A percentile compares a stretch with the other conserved stretches of the same genome.
phyloP scores from a whole-genome alignment of 2,797 vertebrate species.

The Vultur gryphus region DNA sequence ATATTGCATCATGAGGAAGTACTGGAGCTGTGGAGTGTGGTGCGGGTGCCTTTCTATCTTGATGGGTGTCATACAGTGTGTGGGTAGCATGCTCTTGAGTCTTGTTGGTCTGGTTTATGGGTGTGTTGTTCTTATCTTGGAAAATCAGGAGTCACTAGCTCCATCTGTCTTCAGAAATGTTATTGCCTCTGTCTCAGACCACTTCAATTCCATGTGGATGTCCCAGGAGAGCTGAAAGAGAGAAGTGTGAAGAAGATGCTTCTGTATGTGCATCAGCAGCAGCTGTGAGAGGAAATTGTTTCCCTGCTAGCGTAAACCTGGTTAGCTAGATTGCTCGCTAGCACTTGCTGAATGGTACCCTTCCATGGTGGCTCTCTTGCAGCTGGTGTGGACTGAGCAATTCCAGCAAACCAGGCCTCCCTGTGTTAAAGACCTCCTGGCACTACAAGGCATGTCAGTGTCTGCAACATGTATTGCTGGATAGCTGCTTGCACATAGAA shows the following conservation, averaged over 20 bases:
- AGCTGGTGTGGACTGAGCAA: neutral
- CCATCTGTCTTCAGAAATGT: neutral
- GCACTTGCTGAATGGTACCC: neutral
- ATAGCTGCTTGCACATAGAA: neutral
- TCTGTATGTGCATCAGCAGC: neutral
- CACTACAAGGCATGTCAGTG: neutral
- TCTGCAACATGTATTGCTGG: neutral
- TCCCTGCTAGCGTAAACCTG: neutral
- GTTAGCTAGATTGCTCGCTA: neutral
- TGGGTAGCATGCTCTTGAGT: neutral
- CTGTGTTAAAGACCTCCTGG: neutral
- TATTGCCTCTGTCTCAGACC: neutral
- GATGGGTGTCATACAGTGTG: neutral
- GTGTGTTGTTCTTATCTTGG: conserved; percentile 14
- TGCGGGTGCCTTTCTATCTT: neutral
- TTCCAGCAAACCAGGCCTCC: neutral
- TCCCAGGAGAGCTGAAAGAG: neutral
- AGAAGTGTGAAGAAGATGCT: neutral
- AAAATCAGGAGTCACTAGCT: neutral
- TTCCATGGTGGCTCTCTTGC: neutral
- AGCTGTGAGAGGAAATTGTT: neutral
- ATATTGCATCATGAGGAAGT: conserved; percentile 13
- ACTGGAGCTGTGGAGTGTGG: neutral
- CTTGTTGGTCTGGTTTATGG: conserved; percentile 36
- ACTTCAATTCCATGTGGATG: neutral